Percentiles rank a stretch among this genome's conserved stretches.
These are phyloP conservation scores for Chromoteleia sp. DNA, from an alignment of 2,888 invertebrate genomes.

Conservation along the genomic window DNA sequence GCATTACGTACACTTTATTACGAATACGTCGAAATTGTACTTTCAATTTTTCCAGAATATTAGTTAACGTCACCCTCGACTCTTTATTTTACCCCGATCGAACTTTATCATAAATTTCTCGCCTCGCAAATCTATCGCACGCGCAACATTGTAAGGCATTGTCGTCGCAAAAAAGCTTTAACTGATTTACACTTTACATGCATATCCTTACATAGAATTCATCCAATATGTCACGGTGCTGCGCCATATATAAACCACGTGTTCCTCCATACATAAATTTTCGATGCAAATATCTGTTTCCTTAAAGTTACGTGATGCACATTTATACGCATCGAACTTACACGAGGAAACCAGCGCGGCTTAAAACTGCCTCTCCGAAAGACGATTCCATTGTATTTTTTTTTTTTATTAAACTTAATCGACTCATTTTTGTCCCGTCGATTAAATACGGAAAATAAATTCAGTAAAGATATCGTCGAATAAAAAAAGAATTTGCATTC, in stretches of 20 bases:
- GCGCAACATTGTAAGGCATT: constrained; percentile 5
- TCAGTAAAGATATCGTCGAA: too few species aligned
- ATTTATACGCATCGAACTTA: constrained; percentile 17
- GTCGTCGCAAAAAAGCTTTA: constrained; percentile 13
- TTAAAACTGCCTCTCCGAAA: too few species aligned
- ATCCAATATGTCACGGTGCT: constrained; percentile 40
- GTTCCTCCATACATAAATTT: constrained; percentile 29
- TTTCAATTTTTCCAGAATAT: constrained; percentile 8
- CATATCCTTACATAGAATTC: constrained; percentile 33
- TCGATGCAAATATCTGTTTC: constrained; percentile 21
- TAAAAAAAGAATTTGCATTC: too few species aligned
- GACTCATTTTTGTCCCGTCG: too few species aligned
- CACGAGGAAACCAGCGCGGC: background rate
- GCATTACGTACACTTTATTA: too few species aligned
- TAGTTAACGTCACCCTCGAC: background rate
- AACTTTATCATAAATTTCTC: constrained; percentile 11
- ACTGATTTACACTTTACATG: constrained; percentile 47
- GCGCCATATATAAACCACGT: constrained; percentile 29
- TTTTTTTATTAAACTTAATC: too few species aligned
- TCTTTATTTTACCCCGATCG: constrained; percentile 8
- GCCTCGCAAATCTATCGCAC: constrained; percentile 8
- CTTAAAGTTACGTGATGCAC: constrained; percentile 24
- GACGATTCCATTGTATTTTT: constrained; percentile 13
- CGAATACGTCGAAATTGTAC: background rate
- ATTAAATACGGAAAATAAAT: too few species aligned